Conservation (phyloP, 2,113 vertebrate species). For the Tachycineta bicolor region DNA sequence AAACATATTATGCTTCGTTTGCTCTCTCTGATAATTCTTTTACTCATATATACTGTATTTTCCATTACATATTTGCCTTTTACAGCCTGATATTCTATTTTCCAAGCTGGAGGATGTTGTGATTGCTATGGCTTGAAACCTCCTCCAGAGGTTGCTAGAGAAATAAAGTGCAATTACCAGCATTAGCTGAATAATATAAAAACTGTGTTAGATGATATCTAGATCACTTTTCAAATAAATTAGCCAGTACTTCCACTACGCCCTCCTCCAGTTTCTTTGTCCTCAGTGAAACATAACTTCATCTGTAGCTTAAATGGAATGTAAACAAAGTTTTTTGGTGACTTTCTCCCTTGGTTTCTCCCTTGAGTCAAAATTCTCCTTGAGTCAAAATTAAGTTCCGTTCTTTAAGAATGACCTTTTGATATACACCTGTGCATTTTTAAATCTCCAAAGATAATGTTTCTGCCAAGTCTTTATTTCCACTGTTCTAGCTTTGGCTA, state of each 20-base stretch:
- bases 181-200: not conserved
- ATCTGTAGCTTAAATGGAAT: not conserved
- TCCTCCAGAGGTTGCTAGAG: slow-evolving; percentile 36
- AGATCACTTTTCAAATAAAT: not conserved
- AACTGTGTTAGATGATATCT: not conserved
- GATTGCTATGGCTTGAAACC: not conserved
- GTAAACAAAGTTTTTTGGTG: not conserved
- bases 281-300: not conserved
- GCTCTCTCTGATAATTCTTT: slow-evolving; percentile 22
- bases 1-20: slow-evolving; percentile 14
- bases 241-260: not conserved
- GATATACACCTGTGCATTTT: not conserved
- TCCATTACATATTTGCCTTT: not conserved
- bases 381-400: not conserved
- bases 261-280: not conserved
- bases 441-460: not conserved
- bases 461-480: not conserved
- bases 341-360: not conserved
- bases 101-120: not conserved
- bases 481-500: not conserved
- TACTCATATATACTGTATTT: not conserved
- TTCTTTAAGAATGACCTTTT: not conserved
- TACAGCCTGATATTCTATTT: not conserved
- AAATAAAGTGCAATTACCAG: not conserved
- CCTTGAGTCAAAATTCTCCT: not conserved